Conservation (phyloP, 2,888 invertebrate genomes). For the Pandemis heparana region DNA sequence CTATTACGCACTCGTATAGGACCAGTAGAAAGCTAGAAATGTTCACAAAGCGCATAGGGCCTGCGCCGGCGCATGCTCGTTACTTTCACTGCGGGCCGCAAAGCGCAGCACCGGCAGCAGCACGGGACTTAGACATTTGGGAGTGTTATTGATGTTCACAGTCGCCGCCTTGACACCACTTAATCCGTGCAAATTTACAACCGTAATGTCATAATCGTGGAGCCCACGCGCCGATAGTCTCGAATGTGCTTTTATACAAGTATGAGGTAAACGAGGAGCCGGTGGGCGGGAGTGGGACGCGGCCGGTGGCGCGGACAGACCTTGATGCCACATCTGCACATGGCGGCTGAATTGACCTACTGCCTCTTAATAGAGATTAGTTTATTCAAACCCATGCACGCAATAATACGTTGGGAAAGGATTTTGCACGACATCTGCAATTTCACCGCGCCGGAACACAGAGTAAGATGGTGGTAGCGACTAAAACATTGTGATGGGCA, state of each 20-base stretch:
- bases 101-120: not conserved
- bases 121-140: not conserved
- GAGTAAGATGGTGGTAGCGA: too few relatives aligned
- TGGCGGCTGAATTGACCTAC: not conserved
- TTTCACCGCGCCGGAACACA: too few relatives aligned
- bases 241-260: not conserved
- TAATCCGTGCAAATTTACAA: not conserved
- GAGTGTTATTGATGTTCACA: not conserved
- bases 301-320: not conserved
- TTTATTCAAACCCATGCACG: not conserved
- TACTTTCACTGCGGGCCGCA: constrained; percentile 1
- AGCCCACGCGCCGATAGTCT: constrained; percentile 2
- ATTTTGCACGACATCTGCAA: not conserved
- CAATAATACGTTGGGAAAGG: not conserved
- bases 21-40: constrained; percentile 14
- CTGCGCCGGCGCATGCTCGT: not conserved
- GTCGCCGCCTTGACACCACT: not conserved
- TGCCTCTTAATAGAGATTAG: not conserved
- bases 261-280: not conserved
- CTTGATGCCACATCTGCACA: not conserved
- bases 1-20: not conserved
- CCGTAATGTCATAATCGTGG: not conserved
- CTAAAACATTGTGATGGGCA: too few relatives aligned
- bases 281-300: constrained; percentile 1
- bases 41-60: not conserved